A percentile compares a stretch with the other conserved stretches of the same genome.
phyloP scores from a whole-genome alignment of 1,140 invertebrate species.

The Euura saliciscinereae region DNA sequence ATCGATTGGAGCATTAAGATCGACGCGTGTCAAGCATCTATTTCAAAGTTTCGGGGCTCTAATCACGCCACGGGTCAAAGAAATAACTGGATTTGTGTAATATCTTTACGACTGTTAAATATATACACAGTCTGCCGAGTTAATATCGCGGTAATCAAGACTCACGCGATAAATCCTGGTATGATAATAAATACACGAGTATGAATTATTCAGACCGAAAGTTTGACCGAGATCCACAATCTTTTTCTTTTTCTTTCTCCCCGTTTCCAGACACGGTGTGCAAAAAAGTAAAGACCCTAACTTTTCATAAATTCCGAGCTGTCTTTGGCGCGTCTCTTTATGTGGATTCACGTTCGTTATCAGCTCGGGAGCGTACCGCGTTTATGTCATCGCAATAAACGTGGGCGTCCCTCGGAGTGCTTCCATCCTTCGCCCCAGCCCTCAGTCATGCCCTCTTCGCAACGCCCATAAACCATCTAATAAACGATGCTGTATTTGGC shows the following conservation, averaged over 20 bases:
- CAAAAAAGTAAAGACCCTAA: too few species aligned
- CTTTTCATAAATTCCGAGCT: too few species aligned
- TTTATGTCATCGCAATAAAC: slow-evolving; percentile 5
- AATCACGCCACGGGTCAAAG: not conserved
- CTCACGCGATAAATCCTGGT: not conserved
- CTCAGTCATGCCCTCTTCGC: not conserved
- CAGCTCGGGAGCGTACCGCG: slow-evolving; percentile 1
- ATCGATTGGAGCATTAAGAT: not conserved
- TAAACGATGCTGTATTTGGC: slow-evolving; percentile 30
- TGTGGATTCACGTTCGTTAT: not conserved
- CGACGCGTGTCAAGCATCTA: slow-evolving; percentile 2
- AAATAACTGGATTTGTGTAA: slow-evolving; percentile 3
- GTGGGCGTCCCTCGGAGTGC: not conserved
- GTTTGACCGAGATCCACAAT: too few species aligned
- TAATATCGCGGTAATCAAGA: not conserved
- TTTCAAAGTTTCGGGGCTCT: not conserved
- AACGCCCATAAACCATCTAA: slow-evolving; percentile 24
- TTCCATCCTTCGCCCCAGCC: not conserved
- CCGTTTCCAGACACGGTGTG: too few species aligned
- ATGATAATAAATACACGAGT: not conserved
- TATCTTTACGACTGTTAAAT: slow-evolving; percentile 1
- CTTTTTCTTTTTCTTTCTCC: too few species aligned
- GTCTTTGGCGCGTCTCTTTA: too few species aligned
- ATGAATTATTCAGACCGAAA: too few species aligned
- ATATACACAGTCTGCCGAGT: not conserved